These are phyloP conservation scores for Amphibalanus amphitrite DNA, from an alignment of 1,140 invertebrate genomes.

Conservation along the genomic window DNA sequence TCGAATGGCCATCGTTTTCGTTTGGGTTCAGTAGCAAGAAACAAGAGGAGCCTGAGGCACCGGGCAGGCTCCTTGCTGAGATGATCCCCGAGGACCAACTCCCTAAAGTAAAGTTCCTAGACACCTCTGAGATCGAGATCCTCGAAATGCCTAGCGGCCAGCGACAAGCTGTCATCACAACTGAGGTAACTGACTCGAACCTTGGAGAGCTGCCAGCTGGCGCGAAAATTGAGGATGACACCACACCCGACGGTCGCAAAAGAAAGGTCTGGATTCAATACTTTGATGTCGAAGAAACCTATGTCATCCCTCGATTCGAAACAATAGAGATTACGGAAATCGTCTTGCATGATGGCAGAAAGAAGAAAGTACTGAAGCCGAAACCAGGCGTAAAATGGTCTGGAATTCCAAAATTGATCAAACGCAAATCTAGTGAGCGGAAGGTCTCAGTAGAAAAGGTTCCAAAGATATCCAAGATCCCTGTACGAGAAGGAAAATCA, in stretches of 20 bases:
- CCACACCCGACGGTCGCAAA: neutral
- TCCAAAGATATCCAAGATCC: neutral
- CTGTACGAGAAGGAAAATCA: neutral
- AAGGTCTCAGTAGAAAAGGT: neutral
- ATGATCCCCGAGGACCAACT: neutral
- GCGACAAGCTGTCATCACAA: neutral
- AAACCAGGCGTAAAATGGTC: neutral
- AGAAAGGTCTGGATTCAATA: neutral
- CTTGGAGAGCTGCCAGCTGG: neutral
- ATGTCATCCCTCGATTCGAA: neutral
- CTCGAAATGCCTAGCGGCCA: neutral
- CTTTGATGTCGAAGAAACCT: slow-evolving; percentile 2
- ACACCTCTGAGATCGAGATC: neutral
- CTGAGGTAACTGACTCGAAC: neutral
- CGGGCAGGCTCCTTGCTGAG: neutral
- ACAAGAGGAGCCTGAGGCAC: neutral
- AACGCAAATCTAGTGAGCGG: neutral
- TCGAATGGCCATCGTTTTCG: neutral
- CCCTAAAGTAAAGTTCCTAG: neutral
- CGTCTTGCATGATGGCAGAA: neutral
- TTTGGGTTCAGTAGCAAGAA: neutral
- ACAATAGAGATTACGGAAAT: neutral
- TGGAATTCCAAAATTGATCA: neutral
- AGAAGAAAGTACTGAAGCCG: neutral
- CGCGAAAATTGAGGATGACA: neutral